phyloP scores from a whole-genome alignment of 1,140 invertebrate genomes.

The Epicauta chinensis region DNA sequence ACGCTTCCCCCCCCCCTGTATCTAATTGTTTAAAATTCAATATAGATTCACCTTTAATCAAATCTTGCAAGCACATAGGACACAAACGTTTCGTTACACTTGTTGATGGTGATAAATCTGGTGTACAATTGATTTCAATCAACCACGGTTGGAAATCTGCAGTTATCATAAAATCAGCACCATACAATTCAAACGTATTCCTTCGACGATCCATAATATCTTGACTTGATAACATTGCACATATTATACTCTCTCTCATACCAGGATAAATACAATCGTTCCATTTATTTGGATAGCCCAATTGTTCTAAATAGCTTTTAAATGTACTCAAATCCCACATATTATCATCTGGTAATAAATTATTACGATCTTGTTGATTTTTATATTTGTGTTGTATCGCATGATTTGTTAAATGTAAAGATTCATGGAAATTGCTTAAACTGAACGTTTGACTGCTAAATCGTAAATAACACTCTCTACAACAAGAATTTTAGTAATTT shows the following conservation, averaged over 20 bases:
- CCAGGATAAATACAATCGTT: conserved; percentile 59
- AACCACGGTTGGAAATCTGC: conserved; percentile 87
- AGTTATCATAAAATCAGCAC: conserved; percentile 88
- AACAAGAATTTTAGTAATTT: conserved; percentile 23
- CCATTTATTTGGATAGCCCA: conserved; percentile 70
- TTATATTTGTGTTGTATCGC: conserved; percentile 89
- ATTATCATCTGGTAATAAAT: conserved; percentile 69
- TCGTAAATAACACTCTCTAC: conserved; percentile 79
- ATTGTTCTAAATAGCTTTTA: conserved; percentile 64
- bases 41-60: conserved; percentile 80
- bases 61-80: conserved; percentile 81
- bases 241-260: conserved; percentile 83
- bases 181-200: conserved; percentile 89
- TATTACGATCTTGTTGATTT: conserved; percentile 67
- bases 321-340: conserved; percentile 84
- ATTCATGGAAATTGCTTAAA: conserved; percentile 85
- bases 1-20: too few relatives aligned
- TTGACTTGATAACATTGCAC: conserved; percentile 79
- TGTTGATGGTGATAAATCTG: conserved; percentile 82
- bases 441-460: conserved; percentile 91
- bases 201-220: conserved; percentile 78
- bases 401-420: conserved; percentile 90
- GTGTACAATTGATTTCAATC: conserved; percentile 92
- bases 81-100: conserved; percentile 83
- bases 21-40: too few relatives aligned